Base-by-base conservation (phyloP, 37 sponge, comb jelly and placozoan genomes). In the Amphimedon queenslandica region DNA sequence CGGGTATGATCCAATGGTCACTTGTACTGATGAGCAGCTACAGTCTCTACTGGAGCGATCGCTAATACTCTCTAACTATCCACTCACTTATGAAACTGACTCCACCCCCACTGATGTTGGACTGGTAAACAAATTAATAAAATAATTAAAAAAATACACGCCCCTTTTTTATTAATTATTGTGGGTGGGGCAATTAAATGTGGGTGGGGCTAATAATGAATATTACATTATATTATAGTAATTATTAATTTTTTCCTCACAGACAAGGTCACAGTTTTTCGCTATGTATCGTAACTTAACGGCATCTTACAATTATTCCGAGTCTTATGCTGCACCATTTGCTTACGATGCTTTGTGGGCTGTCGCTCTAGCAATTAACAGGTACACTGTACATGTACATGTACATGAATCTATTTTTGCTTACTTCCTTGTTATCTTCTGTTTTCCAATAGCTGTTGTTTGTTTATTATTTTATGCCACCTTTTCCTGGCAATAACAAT, bases 321-420 rank as follows among this genome's bases (percentile, higher is more conserved):
- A 69, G 40, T 40, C 43, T 18, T 69, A 25, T 40, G 43, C 47
- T 25, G 70, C 70, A 11, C 70, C 70, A 24, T 69, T 69, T 34
- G 72, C 77, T 16, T 84, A 84, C 55, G 84, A 84, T 77, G 84
- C 78, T 40, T 21, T 84, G 2, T 84, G 77, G 77, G 33, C 84
- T 32, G 58, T 84, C 30, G 84, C 73, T 24, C 66, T 77, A 40
- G 84, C 78, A 23, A 16, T 84, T 16, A 66, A 84, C 21, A 60
- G 28, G 61, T 60, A n/a, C n/a, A n/a, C n/a, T n/a, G n/a, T n/a
- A n/a, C n/a, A n/a, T n/a, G n/a, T n/a, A n/a, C n/a, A n/a, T n/a
- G n/a, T n/a, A n/a, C n/a, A n/a, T n/a, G n/a, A n/a, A n/a, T n/a
- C n/a, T n/a, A n/a, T n/a, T n/a, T n/a, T n/a, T n/a, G n/a, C n/a